Evolutionary conservation across 2,888 invertebrate species (phyloP).

Genomic region (Pharmacophagus antenor): DNA sequence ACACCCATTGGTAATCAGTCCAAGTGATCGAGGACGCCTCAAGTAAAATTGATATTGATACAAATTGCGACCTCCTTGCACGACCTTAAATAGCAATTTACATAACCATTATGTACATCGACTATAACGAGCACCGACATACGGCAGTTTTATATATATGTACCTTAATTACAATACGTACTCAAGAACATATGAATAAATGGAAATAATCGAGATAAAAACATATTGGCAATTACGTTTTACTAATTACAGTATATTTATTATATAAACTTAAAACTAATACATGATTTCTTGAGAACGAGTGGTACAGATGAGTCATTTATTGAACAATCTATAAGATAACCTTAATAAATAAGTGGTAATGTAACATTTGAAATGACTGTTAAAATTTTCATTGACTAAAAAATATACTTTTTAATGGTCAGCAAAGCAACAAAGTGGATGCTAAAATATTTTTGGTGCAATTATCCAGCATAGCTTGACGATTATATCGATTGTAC

Average conservation of each 20-base stretch:
- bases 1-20: constrained; percentile 30
- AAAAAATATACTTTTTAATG: background rate
- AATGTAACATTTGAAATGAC: background rate
- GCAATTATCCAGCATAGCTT: constrained; percentile 37
- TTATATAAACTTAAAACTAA: background rate
- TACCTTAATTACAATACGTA: constrained; percentile 42
- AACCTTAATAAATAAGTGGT: background rate
- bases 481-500: constrained; percentile 51
- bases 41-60: constrained; percentile 25
- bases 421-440: constrained; percentile 39
- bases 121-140: constrained; percentile 14
- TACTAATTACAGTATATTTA: constrained; percentile 50
- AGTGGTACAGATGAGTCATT: constrained; percentile 29
- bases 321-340: constrained; percentile 33
- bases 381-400: background rate
- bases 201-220: constrained; percentile 52
- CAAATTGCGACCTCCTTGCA: constrained; percentile 29
- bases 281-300: background rate
- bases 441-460: constrained; percentile 35
- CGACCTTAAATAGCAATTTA: constrained; percentile 50
- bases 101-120: constrained; percentile 44
- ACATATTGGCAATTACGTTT: constrained; percentile 38
- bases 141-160: constrained; percentile 2
- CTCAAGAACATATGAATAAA: constrained; percentile 46
- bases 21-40: constrained; percentile 29